A percentile compares a stretch with the other conserved stretches of the same genome.
Evolutionary conservation across 2,113 vertebrate genomes (phyloP).

Genomic region (Polypterus senegalus): DNA sequence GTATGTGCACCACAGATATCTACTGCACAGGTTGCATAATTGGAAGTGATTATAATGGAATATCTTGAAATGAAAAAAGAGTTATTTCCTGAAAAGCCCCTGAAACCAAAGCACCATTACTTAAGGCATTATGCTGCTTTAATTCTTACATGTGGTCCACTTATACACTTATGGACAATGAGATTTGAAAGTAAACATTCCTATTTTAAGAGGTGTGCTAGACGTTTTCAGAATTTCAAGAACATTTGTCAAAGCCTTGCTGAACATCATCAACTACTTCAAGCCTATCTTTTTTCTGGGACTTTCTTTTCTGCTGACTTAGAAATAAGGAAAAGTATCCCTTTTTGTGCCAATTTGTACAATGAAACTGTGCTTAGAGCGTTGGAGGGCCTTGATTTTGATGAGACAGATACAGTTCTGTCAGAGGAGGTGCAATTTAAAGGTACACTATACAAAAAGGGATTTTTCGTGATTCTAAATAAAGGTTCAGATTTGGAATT

Average conservation of each 20-base stretch:
- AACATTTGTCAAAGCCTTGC: background rate
- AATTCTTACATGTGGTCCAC: background rate
- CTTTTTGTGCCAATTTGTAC: background rate
- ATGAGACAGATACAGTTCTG: background rate
- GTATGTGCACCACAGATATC: background rate
- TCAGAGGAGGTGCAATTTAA: background rate
- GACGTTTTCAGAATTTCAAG: background rate
- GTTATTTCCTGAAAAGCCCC: background rate
- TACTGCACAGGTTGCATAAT: background rate
- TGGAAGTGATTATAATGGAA: background rate
- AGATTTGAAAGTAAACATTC: background rate
- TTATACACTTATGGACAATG: background rate
- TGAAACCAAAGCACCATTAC: constrained; percentile 2
- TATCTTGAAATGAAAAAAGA: background rate
- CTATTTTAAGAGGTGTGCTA: background rate
- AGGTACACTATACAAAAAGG: background rate
- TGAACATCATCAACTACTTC: background rate
- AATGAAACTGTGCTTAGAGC: background rate
- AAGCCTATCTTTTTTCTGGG: background rate
- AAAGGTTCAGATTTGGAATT: background rate
- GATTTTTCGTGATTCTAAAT: background rate
- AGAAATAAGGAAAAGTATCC: background rate
- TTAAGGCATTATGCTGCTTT: background rate
- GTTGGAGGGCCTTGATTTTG: background rate
- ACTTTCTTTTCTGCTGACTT: background rate